Base-by-base conservation (phyloP, 2,888 invertebrate genomes). In the Imbricaverruca yamaguchii region DNA sequence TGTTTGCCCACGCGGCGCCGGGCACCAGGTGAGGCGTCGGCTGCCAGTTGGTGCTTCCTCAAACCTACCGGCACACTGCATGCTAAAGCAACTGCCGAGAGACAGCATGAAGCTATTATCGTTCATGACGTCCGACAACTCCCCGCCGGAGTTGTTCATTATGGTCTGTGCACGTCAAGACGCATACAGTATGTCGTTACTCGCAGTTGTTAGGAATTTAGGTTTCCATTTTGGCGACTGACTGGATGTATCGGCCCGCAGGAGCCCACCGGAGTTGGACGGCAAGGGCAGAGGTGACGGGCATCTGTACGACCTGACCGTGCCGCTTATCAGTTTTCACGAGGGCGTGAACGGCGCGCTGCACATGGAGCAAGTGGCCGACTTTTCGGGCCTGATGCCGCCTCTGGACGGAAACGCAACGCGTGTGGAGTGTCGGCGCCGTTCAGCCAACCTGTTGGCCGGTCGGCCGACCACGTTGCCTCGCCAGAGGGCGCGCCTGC, bases 1-100 rank as follows among this genome's bases (percentile, higher is more conserved):
- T 84, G 63, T 84, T 85, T 59, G 82, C 83, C 12, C 84, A 85
- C 79, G 77, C 81, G 78, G 82, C 82, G 1, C 84, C 84, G 8
- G 81, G 82, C 2, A 80, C 82, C n/a, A 53, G 74, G 74, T 74
- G 11, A 21, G 74, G 39, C 39, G 4, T 39, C 39, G 39, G 39
- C 39, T 39, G 39, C 39, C 39, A 39, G 39, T 39, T 39, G 39
- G 39, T 4, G 4, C 39, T 39, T 39, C 39, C 39, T 39, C 39
- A 4, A 39, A 69, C 7, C 7, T 39, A 13, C 39, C 39, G 39
- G 7, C 59, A 11, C 59, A 59, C 59, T 39, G 39, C 39, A 39
- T 39, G 39, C 39, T 39, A 39, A 39, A 4, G 4, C 4, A 39
- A 39, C 39, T 39, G 39, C 39, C 39, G 39, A 1, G n/a, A 39